Percentiles rank a stretch among this genome's conserved stretches.
Evolutionary conservation across 1,140 invertebrate species (phyloP).

Genomic region (Megalonaias nervosa): DNA sequence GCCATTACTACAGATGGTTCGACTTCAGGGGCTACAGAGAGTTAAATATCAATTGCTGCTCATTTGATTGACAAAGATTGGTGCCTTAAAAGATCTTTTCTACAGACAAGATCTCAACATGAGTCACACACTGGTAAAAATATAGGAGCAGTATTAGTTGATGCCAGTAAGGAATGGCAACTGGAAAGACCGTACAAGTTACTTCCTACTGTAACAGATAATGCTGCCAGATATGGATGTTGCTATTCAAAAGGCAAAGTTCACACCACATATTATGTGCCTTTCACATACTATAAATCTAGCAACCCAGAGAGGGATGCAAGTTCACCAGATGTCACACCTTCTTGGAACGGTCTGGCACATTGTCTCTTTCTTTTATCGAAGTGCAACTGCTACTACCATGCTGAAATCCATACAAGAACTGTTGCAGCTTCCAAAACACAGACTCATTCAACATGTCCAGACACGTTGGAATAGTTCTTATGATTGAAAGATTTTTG

Average conservation of each 20-base stretch:
- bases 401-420: no score
- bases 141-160: not conserved
- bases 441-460: no score
- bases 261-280: conserved; percentile 24
- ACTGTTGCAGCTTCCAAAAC: no score
- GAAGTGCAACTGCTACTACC: conserved; percentile 23
- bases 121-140: conserved; percentile 13
- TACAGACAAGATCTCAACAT: conserved; percentile 11
- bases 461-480: no score
- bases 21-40: conserved; percentile 15
- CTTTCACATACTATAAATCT: conserved; percentile 39
- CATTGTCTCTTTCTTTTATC: conserved; percentile 22
- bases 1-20: conserved; percentile 19
- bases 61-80: conserved; percentile 16
- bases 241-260: conserved; percentile 17
- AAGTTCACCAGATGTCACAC: conserved; percentile 1
- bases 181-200: no score
- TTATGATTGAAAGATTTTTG: no score
- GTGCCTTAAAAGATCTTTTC: not conserved
- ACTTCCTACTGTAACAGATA: not conserved
- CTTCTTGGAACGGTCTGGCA: conserved; percentile 13
- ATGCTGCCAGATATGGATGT: conserved; percentile 13
- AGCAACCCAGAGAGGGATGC: conserved; percentile 15
- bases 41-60: conserved; percentile 12
- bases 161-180: not conserved